Conservation (phyloP, 2,888 invertebrate species). For the Lamellibrachia satsuma region DNA sequence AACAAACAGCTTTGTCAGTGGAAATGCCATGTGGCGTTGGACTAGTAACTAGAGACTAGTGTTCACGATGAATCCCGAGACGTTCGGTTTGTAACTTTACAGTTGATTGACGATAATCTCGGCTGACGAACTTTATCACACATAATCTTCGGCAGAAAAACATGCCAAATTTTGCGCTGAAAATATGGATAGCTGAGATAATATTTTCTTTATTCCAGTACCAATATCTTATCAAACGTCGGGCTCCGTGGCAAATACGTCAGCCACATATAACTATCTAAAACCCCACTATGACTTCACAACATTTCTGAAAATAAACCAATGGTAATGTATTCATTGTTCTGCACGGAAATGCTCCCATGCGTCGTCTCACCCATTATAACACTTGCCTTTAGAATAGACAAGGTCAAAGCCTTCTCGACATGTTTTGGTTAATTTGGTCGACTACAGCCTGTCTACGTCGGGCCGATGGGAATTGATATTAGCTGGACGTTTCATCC, state of each 20-base stretch:
- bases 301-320: background rate
- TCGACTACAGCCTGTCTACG: background rate
- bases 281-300: background rate
- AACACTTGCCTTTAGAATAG: background rate
- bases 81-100: background rate
- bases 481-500: background rate
- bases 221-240: background rate
- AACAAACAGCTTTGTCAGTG: background rate
- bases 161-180: background rate
- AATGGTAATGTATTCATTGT: background rate
- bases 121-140: background rate
- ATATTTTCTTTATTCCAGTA: background rate
- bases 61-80: background rate
- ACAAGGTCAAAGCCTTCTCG: background rate
- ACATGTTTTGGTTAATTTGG: background rate
- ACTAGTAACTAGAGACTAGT: background rate
- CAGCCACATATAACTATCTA: background rate
- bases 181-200: background rate
- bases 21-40: background rate
- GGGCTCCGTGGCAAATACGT: background rate
- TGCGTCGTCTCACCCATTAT: background rate
- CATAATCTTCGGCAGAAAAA: background rate
- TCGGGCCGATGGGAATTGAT: background rate
- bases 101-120: background rate
- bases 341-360: background rate